Percentiles rank a stretch among this genome's conserved stretches.
Evolutionary conservation across 2,113 vertebrate genomes (phyloP).

Genomic region (Oreocharis arfaki): DNA sequence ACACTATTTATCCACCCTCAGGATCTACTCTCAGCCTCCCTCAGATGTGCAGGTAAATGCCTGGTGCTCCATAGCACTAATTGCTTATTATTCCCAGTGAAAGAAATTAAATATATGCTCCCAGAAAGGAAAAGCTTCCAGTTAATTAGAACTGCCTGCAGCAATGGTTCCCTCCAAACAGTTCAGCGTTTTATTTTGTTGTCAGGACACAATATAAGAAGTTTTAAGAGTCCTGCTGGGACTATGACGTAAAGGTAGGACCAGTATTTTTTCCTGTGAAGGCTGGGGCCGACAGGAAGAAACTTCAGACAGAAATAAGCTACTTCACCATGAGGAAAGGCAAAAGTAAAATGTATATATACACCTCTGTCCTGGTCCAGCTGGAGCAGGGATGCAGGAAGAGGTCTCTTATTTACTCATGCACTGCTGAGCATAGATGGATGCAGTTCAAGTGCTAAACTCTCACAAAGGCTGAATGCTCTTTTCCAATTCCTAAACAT

Average conservation of each 20-base stretch:
- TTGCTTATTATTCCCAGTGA: neutral
- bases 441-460: neutral
- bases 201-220: constrained; percentile 3
- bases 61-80: neutral
- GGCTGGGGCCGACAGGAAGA: neutral
- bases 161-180: neutral
- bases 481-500: neutral
- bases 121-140: neutral
- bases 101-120: constrained; percentile 2
- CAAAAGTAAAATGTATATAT: neutral
- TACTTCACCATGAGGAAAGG: neutral
- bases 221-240: constrained; percentile 20
- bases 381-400: neutral
- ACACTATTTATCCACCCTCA: neutral
- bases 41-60: neutral
- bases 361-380: neutral
- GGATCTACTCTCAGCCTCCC: neutral
- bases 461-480: neutral
- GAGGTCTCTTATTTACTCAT: neutral
- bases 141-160: constrained; percentile 29
- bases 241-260: neutral
- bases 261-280: neutral
- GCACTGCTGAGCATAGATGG: rapidly evolving
- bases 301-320: neutral
- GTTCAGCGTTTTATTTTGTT: constrained; percentile 3